Conservation (phyloP, 2,797 vertebrate species). For the Zenarchopterus dispar region DNA sequence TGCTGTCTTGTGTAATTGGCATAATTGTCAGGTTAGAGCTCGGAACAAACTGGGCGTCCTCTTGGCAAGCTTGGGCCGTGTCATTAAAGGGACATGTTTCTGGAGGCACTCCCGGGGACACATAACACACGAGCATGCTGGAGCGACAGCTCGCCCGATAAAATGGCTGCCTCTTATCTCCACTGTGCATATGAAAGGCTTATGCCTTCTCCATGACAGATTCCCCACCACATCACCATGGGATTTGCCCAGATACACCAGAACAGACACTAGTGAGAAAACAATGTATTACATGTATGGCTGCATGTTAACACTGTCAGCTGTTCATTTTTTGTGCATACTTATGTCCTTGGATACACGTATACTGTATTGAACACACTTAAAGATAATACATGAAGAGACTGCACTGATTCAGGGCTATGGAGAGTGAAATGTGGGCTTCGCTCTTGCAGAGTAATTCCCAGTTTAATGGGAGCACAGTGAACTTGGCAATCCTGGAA, state of each 20-base stretch:
- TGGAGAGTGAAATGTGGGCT: slow-evolving; percentile 40
- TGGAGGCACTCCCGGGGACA: slow-evolving; percentile 77
- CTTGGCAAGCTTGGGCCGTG: slow-evolving; percentile 65
- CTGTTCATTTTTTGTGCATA: slow-evolving; percentile 36
- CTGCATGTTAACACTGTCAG: slow-evolving; percentile 71
- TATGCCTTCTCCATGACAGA: slow-evolving; percentile 84
- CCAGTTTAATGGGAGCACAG: slow-evolving; percentile 59
- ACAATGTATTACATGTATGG: slow-evolving; percentile 75
- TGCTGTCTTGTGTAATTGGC: slow-evolving; percentile 75
- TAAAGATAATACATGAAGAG: slow-evolving; percentile 24
- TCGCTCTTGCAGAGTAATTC: slow-evolving; percentile 43
- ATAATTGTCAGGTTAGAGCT: slow-evolving; percentile 81
- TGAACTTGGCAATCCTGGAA: slow-evolving; percentile 64
- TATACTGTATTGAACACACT: slow-evolving; percentile 21
- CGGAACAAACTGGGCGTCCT: slow-evolving; percentile 70
- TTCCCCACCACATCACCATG: slow-evolving; percentile 77
- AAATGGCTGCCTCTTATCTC: slow-evolving; percentile 88
- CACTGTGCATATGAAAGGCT: slow-evolving; percentile 86
- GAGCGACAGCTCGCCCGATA: slow-evolving; percentile 80
- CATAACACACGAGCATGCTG: slow-evolving; percentile 61
- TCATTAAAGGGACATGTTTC: slow-evolving; percentile 82
- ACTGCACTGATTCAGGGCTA: slow-evolving; percentile 35
- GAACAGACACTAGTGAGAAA: slow-evolving; percentile 73
- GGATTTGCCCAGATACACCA: slow-evolving; percentile 81
- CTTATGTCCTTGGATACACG: not conserved